Percentiles rank a stretch among this genome's conserved stretches.
These are phyloP conservation scores for Aeoliscus strigatus DNA, from an alignment of 2,797 vertebrate species.

Conservation along the genomic window DNA sequence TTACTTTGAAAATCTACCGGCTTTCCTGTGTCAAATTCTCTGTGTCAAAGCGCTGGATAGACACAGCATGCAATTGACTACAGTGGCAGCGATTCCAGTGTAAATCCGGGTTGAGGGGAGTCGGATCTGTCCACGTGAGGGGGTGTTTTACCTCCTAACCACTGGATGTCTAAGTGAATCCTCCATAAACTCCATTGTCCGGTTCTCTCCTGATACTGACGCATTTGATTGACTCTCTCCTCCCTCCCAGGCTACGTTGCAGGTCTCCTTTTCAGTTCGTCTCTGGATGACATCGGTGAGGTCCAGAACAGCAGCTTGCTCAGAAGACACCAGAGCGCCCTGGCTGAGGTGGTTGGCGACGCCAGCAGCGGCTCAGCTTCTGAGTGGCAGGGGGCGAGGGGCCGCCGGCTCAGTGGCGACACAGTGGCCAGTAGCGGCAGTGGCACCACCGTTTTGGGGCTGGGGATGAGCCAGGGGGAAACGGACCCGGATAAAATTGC, in stretches of 20 bases:
- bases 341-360: slow-evolving; percentile 69
- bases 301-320: slow-evolving; percentile 72
- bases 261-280: slow-evolving; percentile 71
- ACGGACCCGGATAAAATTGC: slow-evolving; percentile 64
- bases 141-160: too few species aligned
- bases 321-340: slow-evolving; percentile 76
- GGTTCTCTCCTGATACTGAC: neutral
- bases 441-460: slow-evolving; percentile 55
- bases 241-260: slow-evolving; percentile 58
- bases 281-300: slow-evolving; percentile 72
- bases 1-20: too few species aligned
- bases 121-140: too few species aligned
- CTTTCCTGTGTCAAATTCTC: too few species aligned
- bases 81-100: too few species aligned
- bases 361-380: slow-evolving; percentile 29
- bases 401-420: slow-evolving; percentile 62
- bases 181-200: neutral
- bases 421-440: slow-evolving; percentile 40
- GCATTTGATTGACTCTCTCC: neutral
- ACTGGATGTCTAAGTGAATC: too few species aligned
- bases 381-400: slow-evolving; percentile 73
- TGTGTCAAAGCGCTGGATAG: too few species aligned
- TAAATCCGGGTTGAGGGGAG: too few species aligned
- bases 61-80: too few species aligned
- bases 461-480: slow-evolving; percentile 61